Conservation (phyloP, 2,888 invertebrate genomes). For the Timema podura region DNA sequence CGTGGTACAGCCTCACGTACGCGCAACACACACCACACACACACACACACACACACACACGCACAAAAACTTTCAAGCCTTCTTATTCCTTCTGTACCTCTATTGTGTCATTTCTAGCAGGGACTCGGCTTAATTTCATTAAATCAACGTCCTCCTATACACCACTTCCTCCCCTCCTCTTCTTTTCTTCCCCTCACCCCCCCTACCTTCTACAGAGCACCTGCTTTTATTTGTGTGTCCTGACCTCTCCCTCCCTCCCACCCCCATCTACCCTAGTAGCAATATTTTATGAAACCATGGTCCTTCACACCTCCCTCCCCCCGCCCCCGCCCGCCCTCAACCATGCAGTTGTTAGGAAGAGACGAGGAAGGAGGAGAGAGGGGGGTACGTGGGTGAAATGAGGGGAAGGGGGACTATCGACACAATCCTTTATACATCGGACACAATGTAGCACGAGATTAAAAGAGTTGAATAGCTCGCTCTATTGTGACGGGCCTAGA, state of each 20-base stretch:
- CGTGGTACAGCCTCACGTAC: no score
- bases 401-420: constrained; percentile 22
- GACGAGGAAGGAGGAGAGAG: neutral
- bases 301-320: constrained; percentile 10
- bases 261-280: neutral
- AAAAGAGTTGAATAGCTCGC: constrained; percentile 30
- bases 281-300: constrained; percentile 13
- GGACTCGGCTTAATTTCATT: constrained; percentile 18
- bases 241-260: neutral
- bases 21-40: no score
- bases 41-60: no score
- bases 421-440: constrained; percentile 29
- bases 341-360: neutral
- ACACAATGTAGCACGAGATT: constrained; percentile 31
- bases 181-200: neutral
- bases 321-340: neutral
- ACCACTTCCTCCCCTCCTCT: neutral
- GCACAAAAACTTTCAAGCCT: no score
- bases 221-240: neutral
- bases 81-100: no score
- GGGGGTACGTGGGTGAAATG: neutral
- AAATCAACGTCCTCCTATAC: constrained; percentile 15
- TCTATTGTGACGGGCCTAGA: constrained; percentile 28
- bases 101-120: neutral
- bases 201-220: neutral